phyloP scores from a whole-genome alignment of 2,113 vertebrate species.

The Seriola rivoliana region DNA sequence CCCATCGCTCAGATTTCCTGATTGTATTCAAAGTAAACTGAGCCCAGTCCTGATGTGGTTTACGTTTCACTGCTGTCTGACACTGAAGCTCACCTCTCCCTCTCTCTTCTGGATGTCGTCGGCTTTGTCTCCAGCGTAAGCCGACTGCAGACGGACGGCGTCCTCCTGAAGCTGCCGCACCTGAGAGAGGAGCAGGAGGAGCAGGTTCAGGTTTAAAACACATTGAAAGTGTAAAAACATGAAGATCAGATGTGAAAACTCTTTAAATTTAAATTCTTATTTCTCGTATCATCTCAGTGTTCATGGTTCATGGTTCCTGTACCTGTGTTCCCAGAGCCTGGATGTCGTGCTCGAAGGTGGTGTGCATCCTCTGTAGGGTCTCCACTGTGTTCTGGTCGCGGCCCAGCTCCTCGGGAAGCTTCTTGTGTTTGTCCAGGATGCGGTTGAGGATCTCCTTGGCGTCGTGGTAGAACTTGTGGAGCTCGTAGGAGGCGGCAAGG shows the following conservation, averaged over 20 bases:
- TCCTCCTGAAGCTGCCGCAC: conserved; percentile 98
- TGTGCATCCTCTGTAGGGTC: conserved; percentile 97
- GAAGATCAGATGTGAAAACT: no score
- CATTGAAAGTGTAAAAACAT: no score
- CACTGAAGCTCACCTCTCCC: conserved; percentile 83
- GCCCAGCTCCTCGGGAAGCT: conserved; percentile 96
- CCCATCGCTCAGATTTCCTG: background rate
- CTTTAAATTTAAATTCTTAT: no score
- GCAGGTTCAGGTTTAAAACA: background rate
- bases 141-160: conserved; percentile 94
- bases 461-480: conserved; percentile 98
- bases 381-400: conserved; percentile 99
- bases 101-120: conserved; percentile 99
- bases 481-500: conserved; percentile 95
- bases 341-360: conserved; percentile 97
- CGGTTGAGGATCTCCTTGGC: conserved; percentile 97
- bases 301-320: no score
- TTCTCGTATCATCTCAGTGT: no score
- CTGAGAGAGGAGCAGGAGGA: conserved; percentile 71
- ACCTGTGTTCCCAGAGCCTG: conserved; percentile 98
- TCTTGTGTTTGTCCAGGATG: conserved; percentile 99
- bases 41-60: background rate
- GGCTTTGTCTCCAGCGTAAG: conserved; percentile 97
- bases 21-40: conserved; percentile 14
- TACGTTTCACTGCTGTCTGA: background rate